Percentiles rank a stretch among this genome's conserved stretches.
Conservation (phyloP, 1,140 invertebrate genomes). For the Philaenus spumarius region DNA sequence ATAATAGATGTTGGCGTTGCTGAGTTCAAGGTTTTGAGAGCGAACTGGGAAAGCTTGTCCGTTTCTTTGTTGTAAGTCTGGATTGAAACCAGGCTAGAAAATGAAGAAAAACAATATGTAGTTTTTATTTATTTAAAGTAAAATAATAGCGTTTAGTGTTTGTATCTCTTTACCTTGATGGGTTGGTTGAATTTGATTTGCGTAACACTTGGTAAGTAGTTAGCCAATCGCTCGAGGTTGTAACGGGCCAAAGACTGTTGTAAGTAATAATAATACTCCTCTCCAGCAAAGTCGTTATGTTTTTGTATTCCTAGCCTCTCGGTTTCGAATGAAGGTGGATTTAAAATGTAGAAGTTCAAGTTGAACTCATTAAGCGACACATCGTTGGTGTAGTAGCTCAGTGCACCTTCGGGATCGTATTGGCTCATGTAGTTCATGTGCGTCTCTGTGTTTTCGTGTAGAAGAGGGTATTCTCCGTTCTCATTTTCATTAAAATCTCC, state of each 20-base stretch:
- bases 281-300: conserved; percentile 48
- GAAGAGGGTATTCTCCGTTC: no score
- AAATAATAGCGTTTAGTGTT: no score
- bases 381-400: conserved; percentile 69
- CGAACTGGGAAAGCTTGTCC: conserved; percentile 18
- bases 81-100: conserved; percentile 23
- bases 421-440: conserved; percentile 34
- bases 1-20: conserved; percentile 10
- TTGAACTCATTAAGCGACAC: conserved; percentile 61
- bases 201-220: conserved; percentile 52
- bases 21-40: conserved; percentile 10
- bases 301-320: conserved; percentile 41
- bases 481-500: no score
- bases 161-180: conserved; percentile 40
- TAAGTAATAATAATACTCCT: conserved; percentile 51
- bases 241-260: conserved; percentile 57
- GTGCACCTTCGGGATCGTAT: conserved; percentile 47
- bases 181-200: conserved; percentile 47
- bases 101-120: background rate
- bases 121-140: no score
- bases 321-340: conserved; percentile 54
- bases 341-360: conserved; percentile 54
- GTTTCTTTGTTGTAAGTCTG: conserved; percentile 20
- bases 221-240: conserved; percentile 59
- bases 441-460: no score